phyloP scores from a whole-genome alignment of 92 coral and sea anemone genomes.

The Bergia puertoricense region DNA sequence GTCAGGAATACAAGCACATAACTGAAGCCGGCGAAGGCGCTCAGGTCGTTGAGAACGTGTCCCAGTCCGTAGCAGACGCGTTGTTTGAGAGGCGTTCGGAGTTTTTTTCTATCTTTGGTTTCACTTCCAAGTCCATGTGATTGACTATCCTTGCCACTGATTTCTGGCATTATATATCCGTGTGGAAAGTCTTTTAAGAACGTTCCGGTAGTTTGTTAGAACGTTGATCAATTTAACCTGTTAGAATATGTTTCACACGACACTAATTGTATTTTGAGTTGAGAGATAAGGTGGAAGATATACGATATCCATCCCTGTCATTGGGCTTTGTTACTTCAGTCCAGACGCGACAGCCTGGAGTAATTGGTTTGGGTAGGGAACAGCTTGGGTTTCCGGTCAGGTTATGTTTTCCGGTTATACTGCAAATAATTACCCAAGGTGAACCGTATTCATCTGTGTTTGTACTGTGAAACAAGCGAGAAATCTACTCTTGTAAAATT shows the following conservation, averaged over 20 bases:
- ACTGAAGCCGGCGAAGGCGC: conserved; percentile 47
- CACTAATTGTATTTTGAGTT: too few species aligned
- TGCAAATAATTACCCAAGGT: too few species aligned
- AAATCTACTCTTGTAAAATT: not conserved
- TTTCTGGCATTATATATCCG: not conserved
- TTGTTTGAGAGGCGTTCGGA: conserved; percentile 30
- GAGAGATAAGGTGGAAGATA: too few species aligned
- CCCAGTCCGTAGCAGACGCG: conserved; percentile 64
- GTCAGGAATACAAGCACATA: conserved; percentile 56
- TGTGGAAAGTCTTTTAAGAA: not conserved
- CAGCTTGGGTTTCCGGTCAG: too few species aligned
- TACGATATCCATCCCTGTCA: too few species aligned
- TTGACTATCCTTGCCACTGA: not conserved
- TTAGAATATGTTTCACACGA: too few species aligned
- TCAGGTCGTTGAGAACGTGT: conserved; percentile 63
- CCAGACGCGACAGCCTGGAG: too few species aligned
- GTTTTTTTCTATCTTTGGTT: conserved; percentile 8
- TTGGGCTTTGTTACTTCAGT: too few species aligned
- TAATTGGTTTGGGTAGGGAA: too few species aligned
- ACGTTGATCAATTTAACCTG: too few species aligned
- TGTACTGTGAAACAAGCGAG: not conserved
- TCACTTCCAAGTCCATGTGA: not conserved
- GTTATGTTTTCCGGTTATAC: too few species aligned
- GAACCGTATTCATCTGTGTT: not conserved
- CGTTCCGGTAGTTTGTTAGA: too few species aligned